A percentile compares a stretch with the other conserved stretches of the same genome.
These are phyloP conservation scores for Leptogaster cylindrica DNA, from an alignment of 2,888 invertebrate species.

Conservation along the genomic window DNA sequence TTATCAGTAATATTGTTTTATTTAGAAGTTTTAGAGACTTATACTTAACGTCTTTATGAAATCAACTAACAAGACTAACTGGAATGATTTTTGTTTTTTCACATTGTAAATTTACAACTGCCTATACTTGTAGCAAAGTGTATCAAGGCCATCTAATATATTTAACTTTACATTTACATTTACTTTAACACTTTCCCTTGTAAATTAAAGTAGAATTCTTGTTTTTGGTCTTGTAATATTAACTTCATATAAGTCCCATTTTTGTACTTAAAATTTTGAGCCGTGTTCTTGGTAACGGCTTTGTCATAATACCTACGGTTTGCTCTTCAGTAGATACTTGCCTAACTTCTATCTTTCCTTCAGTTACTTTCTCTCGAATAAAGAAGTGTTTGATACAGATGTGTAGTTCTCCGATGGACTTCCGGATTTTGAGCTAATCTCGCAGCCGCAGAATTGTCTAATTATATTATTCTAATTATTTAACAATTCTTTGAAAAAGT, in stretches of 20 bases:
- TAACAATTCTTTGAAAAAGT: conserved; percentile 50
- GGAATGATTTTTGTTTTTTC: too few relatives aligned
- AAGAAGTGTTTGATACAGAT: conserved; percentile 52
- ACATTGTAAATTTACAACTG: too few relatives aligned
- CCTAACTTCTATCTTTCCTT: background rate
- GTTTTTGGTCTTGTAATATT: background rate
- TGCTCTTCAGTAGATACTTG: conserved; percentile 47
- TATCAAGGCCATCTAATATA: too few relatives aligned
- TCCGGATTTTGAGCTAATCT: conserved; percentile 53
- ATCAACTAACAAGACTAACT: too few relatives aligned
- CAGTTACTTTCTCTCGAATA: conserved; percentile 49
- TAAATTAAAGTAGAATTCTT: background rate
- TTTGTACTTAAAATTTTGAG: background rate
- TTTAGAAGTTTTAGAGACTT: too few relatives aligned
- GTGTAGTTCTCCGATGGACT: conserved; percentile 52
- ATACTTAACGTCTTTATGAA: too few relatives aligned
- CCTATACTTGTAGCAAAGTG: too few relatives aligned
- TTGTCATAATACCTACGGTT: conserved; percentile 52
- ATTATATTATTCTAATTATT: conserved; percentile 43
- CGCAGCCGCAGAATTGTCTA: conserved; percentile 51
- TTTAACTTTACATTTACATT: too few relatives aligned
- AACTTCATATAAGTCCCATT: background rate
- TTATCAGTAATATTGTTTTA: too few relatives aligned
- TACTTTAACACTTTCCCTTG: background rate
- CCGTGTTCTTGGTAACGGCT: conserved; percentile 33